phyloP scores from a whole-genome alignment of 1,140 invertebrate genomes.

The Drosophila albomicans region DNA sequence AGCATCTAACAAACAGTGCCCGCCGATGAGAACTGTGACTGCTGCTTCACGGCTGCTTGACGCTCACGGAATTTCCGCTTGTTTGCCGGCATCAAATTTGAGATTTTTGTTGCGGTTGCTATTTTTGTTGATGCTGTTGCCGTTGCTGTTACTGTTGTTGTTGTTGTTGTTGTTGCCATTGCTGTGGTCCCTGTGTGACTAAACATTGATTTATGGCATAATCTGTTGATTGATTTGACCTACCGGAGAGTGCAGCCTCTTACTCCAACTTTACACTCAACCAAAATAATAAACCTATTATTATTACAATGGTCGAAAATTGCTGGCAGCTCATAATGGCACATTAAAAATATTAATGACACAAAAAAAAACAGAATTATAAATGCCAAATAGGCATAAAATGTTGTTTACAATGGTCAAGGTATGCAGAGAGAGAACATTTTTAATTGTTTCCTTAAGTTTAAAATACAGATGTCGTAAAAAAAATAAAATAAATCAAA shows the following conservation, averaged over 20 bases:
- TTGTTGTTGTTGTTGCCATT: background rate
- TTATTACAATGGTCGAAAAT: background rate
- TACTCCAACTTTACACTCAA: slow-evolving; percentile 12
- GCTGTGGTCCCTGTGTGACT: slow-evolving; percentile 4
- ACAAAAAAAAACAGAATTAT: no score
- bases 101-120: background rate
- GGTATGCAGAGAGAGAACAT: background rate
- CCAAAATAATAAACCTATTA: background rate
- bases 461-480: no score
- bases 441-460: background rate
- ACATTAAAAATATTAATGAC: background rate
- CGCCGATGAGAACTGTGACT: slow-evolving; percentile 45
- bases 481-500: no score
- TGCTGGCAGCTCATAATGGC: background rate
- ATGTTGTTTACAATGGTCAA: background rate
- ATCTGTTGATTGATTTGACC: slow-evolving; percentile 67
- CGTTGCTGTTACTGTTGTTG: background rate
- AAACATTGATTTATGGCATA: slow-evolving; percentile 57
- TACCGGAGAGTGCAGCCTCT: slow-evolving; percentile 44
- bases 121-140: background rate
- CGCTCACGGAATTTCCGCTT: slow-evolving; percentile 70
- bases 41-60: slow-evolving; percentile 56
- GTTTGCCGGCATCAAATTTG: slow-evolving; percentile 36
- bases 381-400: background rate
- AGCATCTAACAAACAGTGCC: slow-evolving; percentile 37